Evolutionary conservation across 2,113 vertebrate species (phyloP), one percentile per base, ranked within the genome.

Genomic region (Plestiodon gilberti): DNA sequence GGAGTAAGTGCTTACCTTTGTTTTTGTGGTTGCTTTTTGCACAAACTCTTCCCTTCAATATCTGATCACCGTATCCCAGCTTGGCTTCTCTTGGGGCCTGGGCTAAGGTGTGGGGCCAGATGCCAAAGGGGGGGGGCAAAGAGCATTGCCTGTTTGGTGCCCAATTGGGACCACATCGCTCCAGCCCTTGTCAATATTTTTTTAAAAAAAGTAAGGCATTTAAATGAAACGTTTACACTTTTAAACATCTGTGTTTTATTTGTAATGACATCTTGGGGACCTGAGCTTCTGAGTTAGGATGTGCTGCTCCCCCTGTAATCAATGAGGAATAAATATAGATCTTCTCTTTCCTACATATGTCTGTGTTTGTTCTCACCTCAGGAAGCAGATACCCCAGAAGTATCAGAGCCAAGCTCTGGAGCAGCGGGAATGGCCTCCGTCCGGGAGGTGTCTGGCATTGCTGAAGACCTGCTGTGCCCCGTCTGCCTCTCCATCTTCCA

Each of bases 401-500:
- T 69, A 55, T 18, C n/a, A n/a, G 8, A 23, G 48, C 8, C 2
- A 43, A 55, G 18, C 70, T n/a, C 55, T 14, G 25, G 35, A 43
- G 18, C 55, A 62, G 35, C 55, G 30, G 25, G 14, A 28, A 83
- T 83, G 82, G 57, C 82, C 55, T 83, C 69, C 3, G 38, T 74
- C 82, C 70, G 55, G 38, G 82, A 83, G 30, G 82, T 83, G 17
- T 83, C 82, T 25, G 28, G 55, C 55, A 83, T 83, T 40, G 55
- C 82, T 9, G 82, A 83, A 74, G 82, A 83, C 3, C 55, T 83
- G 15, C 33, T 74, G 7, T 83, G 82, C 25, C 57, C 82, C 8
- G 4, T 83, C 35, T 83, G 82, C 69, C 70, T 83, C 70, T 74
- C 70, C 55, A 43, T 83, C 35, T 83, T 83, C 70, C 82, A 83